Conservation (phyloP, 1,140 invertebrate species). For the Rhagoletis pomonella region DNA sequence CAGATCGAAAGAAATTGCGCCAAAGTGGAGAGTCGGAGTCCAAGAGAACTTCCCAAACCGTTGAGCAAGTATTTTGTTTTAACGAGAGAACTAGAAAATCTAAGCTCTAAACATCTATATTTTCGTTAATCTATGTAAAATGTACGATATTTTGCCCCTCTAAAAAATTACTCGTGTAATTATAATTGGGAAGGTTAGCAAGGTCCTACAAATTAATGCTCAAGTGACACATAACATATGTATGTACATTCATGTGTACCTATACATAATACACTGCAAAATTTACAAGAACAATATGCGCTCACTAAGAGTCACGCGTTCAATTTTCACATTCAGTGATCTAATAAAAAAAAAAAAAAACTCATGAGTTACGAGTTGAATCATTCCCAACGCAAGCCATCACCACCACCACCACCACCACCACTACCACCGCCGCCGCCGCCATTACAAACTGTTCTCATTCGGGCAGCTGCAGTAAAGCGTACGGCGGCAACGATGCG, state of each 20-base stretch:
- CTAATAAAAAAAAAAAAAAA: background rate
- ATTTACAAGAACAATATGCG: background rate
- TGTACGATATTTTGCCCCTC: too few species aligned
- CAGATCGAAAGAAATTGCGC: background rate
- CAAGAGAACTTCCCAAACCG: too few species aligned
- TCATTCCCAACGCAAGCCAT: background rate
- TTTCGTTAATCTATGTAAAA: too few species aligned
- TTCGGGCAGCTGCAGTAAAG: conserved; percentile 6
- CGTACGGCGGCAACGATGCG: background rate
- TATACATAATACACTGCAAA: background rate
- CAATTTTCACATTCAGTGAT: background rate
- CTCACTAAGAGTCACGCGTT: background rate
- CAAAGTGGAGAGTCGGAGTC: too few species aligned
- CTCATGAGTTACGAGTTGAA: background rate
- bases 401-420: background rate
- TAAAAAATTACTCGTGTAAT: too few species aligned
- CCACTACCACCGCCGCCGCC: background rate
- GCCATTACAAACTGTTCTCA: conserved; percentile 33
- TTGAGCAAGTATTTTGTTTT: too few species aligned
- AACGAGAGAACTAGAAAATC: too few species aligned
- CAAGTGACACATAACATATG: background rate
- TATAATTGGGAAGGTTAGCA: too few species aligned
- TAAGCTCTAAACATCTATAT: too few species aligned
- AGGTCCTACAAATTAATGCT: too few species aligned
- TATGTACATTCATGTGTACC: background rate